Evolutionary conservation across 2,888 invertebrate species (phyloP), one percentile per base, ranked within the genome.

Genomic region (Eupithecia dodoneata): DNA sequence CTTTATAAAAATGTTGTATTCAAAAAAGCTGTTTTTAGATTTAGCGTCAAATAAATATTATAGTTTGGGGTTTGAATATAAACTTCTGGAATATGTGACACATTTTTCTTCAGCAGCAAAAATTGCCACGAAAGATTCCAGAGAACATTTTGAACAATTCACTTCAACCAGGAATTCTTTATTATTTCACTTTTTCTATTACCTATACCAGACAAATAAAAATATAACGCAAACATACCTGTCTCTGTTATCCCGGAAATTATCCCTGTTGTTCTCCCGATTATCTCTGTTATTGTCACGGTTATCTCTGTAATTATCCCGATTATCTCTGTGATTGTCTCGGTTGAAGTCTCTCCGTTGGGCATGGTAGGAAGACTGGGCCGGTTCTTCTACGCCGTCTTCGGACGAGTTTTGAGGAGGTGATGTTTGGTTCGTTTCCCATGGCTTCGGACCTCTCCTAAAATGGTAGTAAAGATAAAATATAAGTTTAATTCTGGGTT

Each of bases 301-400:
- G 79, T 83, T 84, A 52, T 52, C 52, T 15, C 52, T 52, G 71
- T 65, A 59, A 59, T 45, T 47, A 15, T 76, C 72, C 4, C 72
- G 69, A 10, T 59, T 59, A 52, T 52, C 52, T n/a, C 52, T 52
- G 71, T 67, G 63, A 63, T 47, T 63, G 49, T 84, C 81, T 47
- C 83, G 71, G 79, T 83, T 84, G 74, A 73, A 75, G 45, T 81
- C 81, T 44, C 84, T 79, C 6, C 82, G 74, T 15, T 84, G 81
- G 15, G 85, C 79, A 76, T 77, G 81, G 81, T 66, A 73, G 73
- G 81, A 42, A 30, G 84, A 73, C 65, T 72, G 82, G 30, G 88
- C 65, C 0, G 84, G 52, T 47, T 91, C 90, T 52, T 89, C 90
- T 90, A 90, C 90, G 0, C 87, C 86, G 76, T 90, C 90, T 18